Evolutionary conservation across 2,113 vertebrate genomes (phyloP), one percentile per base, ranked within the genome.

Genomic region (Orientallactaga bullata): DNA sequence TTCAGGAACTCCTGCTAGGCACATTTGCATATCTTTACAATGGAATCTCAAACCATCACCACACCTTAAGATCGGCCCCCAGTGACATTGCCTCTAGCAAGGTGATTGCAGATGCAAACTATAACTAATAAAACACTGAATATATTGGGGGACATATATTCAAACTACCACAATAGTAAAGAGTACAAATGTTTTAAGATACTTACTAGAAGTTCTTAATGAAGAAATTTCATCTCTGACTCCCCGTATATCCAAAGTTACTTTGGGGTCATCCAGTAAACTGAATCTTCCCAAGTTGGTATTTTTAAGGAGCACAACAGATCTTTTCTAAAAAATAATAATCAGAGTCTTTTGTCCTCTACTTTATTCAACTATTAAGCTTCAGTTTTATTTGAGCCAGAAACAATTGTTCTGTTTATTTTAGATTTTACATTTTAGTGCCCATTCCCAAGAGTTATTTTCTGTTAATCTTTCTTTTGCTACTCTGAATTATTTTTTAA

Each of bases 391-490:
- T 51, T 74, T 85, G 28, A 9, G 13, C 1, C 42, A 89, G 0
- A 78, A 82, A 93, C 61, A 2, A 89, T 24, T 39, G 3, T 21
- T 39, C 39, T 84, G 72, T 83, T 89, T 82, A 66, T 12, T 51
- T 69, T 71, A 84, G 28, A 4, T 10, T 84, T 72, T 61, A 65
- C 6, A 84, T 47, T 80, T 95, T 39, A 79, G 26, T 51, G 77
- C 23, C 32, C 78, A 7, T 17, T 11, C 11, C 87, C 16, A 18
- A 94, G 35, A 72, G 66, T 79, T 96, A 80, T 88, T 83, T 55
- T 28, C 71, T 80, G 66, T 30, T 47, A 76, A 20, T 3, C 42
- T 68, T 86, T 78, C 4, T 28, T 85, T 77, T 79, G 66, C 37
- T 78, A 11, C 42, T 1, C 2, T 94, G 16, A 79, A 30, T 18